A percentile compares a stretch with the other conserved stretches of the same genome.
phyloP scores from a whole-genome alignment of 2,797 vertebrate species.

The Catamblyrhynchus diadema region DNA sequence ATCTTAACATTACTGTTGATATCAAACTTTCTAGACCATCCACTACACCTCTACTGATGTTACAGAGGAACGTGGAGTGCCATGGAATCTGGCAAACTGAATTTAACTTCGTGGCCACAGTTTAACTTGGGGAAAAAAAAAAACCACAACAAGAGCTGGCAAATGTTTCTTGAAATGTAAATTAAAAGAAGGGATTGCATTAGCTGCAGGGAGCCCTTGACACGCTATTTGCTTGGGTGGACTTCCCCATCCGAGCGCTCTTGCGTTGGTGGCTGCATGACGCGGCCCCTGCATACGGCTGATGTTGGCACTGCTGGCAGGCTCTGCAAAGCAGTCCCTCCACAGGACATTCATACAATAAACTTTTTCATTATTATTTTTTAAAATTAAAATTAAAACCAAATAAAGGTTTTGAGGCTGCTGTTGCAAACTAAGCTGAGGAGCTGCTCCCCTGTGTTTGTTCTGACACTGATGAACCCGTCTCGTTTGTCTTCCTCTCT shows the following conservation, averaged over 20 bases:
- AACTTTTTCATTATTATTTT: not conserved
- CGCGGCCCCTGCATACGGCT: not conserved
- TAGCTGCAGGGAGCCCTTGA: not conserved
- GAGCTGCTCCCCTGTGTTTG: conserved; percentile 28
- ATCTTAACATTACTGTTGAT: not conserved
- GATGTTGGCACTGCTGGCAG: not conserved
- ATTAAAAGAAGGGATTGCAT: not conserved
- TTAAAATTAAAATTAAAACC: not conserved
- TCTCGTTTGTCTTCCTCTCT: conserved; percentile 30
- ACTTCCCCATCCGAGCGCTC: accelerated
- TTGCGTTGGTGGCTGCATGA: not conserved
- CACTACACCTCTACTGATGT: accelerated
- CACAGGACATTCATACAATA: not conserved
- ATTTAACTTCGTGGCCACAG: not conserved
- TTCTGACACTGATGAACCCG: conserved; percentile 1
- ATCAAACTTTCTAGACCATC: not conserved
- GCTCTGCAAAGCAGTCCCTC: not conserved
- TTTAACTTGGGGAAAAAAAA: not conserved
- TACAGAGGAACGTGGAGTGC: accelerated
- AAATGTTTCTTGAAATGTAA: not conserved
- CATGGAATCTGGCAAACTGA: not conserved
- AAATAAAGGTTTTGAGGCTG: not conserved
- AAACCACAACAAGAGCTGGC: not conserved
- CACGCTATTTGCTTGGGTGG: accelerated
- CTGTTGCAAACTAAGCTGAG: not conserved